Evolutionary conservation across 2,888 invertebrate genomes (phyloP).

Genomic region (Cyclophora punctaria): DNA sequence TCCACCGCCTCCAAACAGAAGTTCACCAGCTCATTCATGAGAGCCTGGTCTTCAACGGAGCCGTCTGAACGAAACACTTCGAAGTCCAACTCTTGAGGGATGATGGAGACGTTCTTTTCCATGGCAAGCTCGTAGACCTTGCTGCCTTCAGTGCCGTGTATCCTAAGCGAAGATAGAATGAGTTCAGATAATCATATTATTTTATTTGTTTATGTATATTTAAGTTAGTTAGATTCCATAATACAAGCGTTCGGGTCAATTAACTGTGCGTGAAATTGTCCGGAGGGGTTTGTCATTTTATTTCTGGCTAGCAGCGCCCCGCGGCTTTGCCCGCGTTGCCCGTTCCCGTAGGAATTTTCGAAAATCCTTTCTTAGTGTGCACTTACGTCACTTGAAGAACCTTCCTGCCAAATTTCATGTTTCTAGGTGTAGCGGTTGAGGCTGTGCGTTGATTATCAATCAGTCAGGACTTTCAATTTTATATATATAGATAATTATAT

Average conservation of each 20-base stretch:
- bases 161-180: conserved; percentile 28
- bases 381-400: no score
- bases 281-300: not conserved
- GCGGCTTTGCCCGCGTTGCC: no score
- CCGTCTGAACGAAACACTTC: conserved; percentile 35
- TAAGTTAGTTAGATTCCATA: not conserved
- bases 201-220: not conserved
- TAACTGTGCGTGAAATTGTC: not conserved
- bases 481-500: no score
- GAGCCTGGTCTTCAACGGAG: conserved; percentile 3
- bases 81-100: conserved; percentile 31
- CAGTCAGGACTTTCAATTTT: no score
- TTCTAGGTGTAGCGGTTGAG: no score
- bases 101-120: conserved; percentile 31
- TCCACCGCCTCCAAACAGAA: conserved; percentile 24
- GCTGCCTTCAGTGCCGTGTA: conserved; percentile 42
- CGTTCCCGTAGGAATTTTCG: no score
- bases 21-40: conserved; percentile 30
- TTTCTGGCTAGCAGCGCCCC: no score
- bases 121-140: conserved; percentile 35
- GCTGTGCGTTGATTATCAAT: no score
- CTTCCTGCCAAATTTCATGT: no score
- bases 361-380: no score
- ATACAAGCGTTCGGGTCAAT: not conserved
- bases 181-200: not conserved